Conservation (phyloP, 2,797 vertebrate genomes). For the Coregonus ussuriensis region DNA sequence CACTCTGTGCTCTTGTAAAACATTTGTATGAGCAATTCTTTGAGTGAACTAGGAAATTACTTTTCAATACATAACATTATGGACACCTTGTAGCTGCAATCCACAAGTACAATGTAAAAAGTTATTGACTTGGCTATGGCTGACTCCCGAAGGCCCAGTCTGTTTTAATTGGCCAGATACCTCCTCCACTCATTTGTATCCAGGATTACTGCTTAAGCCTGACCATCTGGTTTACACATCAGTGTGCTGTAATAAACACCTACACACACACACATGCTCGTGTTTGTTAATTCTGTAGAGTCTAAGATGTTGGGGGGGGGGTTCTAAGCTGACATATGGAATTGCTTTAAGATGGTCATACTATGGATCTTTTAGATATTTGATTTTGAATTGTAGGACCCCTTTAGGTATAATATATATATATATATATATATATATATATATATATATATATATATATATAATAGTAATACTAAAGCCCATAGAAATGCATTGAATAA, state of each 20-base stretch:
- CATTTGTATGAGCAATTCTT: neutral
- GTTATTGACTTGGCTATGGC: neutral
- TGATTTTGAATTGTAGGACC: too few species aligned
- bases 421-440: too few species aligned
- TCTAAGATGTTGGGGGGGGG: neutral
- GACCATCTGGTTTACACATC: constrained; percentile 47
- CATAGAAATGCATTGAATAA: too few species aligned
- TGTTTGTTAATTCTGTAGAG: neutral
- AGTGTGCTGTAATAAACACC: constrained; percentile 14
- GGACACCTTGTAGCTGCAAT: neutral
- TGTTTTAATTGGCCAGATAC: constrained; percentile 40
- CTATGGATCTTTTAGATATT: too few species aligned
- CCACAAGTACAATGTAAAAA: neutral
- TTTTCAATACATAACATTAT: neutral
- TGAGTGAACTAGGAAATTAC: neutral
- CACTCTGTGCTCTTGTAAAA: neutral
- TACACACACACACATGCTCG: neutral
- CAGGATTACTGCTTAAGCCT: constrained; percentile 37
- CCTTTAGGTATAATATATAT: too few species aligned
- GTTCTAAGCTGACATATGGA: too few species aligned
- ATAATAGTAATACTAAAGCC: too few species aligned
- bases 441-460: too few species aligned
- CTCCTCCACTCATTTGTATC: constrained; percentile 23
- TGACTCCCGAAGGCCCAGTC: constrained; percentile 10
- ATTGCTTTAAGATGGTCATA: too few species aligned